These are phyloP conservation scores for Mya arenaria DNA, from an alignment of 1,140 invertebrate species.

Conservation along the genomic window DNA sequence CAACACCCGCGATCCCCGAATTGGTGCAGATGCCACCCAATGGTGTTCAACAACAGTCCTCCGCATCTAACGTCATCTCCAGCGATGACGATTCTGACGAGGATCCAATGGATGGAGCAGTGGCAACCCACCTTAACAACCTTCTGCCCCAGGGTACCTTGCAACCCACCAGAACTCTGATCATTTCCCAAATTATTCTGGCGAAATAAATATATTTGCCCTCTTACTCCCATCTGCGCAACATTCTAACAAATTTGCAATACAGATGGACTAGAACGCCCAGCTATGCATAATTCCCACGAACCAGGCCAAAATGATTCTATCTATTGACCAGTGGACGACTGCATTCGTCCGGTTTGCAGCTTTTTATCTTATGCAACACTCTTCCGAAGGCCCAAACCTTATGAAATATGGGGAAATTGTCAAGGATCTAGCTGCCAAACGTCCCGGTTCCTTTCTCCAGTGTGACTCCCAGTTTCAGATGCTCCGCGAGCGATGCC, in stretches of 20 bases:
- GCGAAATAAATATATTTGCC: conserved; percentile 32
- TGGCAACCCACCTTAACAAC: no score
- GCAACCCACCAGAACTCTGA: background rate
- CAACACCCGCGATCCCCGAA: no score
- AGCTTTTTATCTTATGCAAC: background rate
- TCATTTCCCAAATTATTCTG: background rate
- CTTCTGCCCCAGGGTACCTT: no score
- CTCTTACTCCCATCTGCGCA: background rate
- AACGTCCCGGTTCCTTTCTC: background rate
- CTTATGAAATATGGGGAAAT: conserved; percentile 21
- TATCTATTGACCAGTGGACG: background rate
- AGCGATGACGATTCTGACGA: no score
- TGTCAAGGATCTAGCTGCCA: conserved; percentile 15
- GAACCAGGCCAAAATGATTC: background rate
- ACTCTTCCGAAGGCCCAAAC: background rate
- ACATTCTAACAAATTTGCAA: background rate
- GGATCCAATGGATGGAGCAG: no score
- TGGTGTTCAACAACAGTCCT: no score
- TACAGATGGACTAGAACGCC: conserved; percentile 30
- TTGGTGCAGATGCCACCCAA: no score
- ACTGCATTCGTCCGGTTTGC: background rate
- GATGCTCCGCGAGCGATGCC: background rate
- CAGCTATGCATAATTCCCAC: conserved; percentile 1
- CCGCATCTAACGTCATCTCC: no score
- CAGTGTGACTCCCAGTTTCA: conserved; percentile 12